Conservation (phyloP, 1,140 invertebrate genomes). For the Magallana ariakensis region DNA sequence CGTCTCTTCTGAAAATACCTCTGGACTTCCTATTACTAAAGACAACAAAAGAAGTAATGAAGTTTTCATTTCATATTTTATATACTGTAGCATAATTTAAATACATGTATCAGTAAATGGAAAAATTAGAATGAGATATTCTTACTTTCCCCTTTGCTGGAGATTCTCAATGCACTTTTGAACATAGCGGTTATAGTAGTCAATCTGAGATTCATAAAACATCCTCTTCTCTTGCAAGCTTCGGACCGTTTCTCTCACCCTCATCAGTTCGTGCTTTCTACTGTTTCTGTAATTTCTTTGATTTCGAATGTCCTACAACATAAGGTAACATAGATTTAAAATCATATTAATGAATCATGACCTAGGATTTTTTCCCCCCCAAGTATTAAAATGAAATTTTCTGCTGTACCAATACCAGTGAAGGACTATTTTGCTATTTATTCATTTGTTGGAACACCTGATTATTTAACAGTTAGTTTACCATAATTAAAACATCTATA, state of each 20-base stretch:
- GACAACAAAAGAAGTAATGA: conserved; percentile 39
- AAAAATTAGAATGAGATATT: too few relatives aligned
- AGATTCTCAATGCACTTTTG: conserved; percentile 88
- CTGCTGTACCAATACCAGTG: not conserved
- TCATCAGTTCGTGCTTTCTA: conserved; percentile 83
- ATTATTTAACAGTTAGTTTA: too few relatives aligned
- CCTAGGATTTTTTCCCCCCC: not conserved
- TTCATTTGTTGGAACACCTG: too few relatives aligned
- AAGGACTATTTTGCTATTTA: too few relatives aligned
- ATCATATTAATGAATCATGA: not conserved
- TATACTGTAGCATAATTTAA: not conserved
- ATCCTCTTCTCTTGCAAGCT: conserved; percentile 86
- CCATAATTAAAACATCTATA: too few relatives aligned
- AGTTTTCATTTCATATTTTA: not conserved
- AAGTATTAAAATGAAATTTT: not conserved
- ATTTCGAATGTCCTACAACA: conserved; percentile 78
- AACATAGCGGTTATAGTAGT: conserved; percentile 89
- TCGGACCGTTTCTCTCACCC: conserved; percentile 84
- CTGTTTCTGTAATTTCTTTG: conserved; percentile 78
- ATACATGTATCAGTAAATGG: too few relatives aligned
- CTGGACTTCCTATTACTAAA: conserved; percentile 65
- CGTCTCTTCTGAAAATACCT: conserved; percentile 64
- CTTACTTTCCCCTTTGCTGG: conserved; percentile 85
- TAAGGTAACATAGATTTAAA: not conserved
- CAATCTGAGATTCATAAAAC: conserved; percentile 89